Conservation (phyloP, 2,113 vertebrate genomes). For the Geothlypis trichas region DNA sequence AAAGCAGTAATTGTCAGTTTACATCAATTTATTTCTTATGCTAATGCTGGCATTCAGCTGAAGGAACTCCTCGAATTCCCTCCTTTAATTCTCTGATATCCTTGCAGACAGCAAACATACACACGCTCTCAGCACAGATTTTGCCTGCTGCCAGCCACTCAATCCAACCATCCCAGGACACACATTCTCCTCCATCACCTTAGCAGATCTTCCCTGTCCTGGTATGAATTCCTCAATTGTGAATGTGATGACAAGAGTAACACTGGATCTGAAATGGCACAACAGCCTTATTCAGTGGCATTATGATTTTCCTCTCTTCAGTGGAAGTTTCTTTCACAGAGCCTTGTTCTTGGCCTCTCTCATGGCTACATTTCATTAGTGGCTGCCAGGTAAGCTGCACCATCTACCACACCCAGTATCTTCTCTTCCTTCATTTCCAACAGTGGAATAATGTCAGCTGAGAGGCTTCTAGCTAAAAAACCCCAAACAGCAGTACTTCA, state of each 20-base stretch:
- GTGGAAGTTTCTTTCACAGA: not conserved
- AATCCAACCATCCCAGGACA: not conserved
- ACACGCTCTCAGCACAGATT: not conserved
- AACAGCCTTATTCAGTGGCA: not conserved
- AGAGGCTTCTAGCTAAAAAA: not conserved
- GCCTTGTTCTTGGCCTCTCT: not conserved
- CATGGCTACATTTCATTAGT: not conserved
- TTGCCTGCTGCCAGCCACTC: not conserved
- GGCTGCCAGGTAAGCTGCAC: not conserved
- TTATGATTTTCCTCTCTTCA: not conserved
- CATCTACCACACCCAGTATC: not conserved
- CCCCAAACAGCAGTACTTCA: not conserved
- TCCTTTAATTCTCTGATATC: not conserved
- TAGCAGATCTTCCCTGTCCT: not conserved
- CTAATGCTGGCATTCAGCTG: not conserved
- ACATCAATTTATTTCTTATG: not conserved
- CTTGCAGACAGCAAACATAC: not conserved
- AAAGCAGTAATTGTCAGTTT: slow-evolving; percentile 25
- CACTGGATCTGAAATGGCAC: not conserved
- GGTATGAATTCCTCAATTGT: not conserved
- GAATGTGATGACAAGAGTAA: not conserved
- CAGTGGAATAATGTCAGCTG: not conserved
- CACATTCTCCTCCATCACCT: not conserved
- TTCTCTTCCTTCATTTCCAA: not conserved
- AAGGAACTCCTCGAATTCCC: not conserved